Conservation (phyloP, 2,888 invertebrate genomes). For the Pristionchus fissidentatus region DNA sequence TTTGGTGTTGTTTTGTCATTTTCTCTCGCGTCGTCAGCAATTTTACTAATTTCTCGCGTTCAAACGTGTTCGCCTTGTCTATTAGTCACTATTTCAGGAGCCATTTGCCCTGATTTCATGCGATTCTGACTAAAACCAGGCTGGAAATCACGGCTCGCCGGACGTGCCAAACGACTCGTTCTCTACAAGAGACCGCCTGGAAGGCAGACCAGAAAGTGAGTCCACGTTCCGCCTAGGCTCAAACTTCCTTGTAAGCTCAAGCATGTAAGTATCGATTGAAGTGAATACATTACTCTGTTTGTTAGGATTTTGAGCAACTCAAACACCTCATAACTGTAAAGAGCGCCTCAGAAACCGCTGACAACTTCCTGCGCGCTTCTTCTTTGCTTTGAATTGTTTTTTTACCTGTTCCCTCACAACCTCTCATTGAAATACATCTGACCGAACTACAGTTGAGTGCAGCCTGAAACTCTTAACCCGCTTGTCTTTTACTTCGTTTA, state of each 20-base stretch:
- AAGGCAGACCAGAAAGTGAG: not conserved
- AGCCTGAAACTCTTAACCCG: too few species aligned
- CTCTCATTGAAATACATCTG: not conserved
- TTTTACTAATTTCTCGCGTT: not conserved
- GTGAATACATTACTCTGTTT: too few species aligned
- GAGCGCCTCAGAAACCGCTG: too few species aligned
- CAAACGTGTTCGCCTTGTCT: not conserved
- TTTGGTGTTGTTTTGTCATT: constrained; percentile 9
- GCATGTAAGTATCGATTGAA: too few species aligned
- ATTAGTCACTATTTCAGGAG: not conserved
- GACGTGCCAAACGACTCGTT: not conserved
- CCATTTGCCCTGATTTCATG: not conserved
- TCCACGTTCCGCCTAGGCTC: not conserved
- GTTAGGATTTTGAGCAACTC: too few species aligned
- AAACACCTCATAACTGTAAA: too few species aligned
- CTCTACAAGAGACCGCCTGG: constrained; percentile 17
- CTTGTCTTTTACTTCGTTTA: too few species aligned
- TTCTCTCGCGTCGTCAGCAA: not conserved
- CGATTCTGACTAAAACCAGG: constrained; percentile 40
- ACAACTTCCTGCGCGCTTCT: not conserved
- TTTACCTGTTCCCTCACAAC: not conserved
- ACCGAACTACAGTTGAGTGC: too few species aligned
- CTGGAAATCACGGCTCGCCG: constrained; percentile 10
- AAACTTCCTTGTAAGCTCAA: too few species aligned
- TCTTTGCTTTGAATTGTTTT: not conserved